Evolutionary conservation across 2,797 vertebrate genomes (phyloP), one percentile per base, ranked within the genome.

Genomic region (Gymnoscopelus braueri): DNA sequence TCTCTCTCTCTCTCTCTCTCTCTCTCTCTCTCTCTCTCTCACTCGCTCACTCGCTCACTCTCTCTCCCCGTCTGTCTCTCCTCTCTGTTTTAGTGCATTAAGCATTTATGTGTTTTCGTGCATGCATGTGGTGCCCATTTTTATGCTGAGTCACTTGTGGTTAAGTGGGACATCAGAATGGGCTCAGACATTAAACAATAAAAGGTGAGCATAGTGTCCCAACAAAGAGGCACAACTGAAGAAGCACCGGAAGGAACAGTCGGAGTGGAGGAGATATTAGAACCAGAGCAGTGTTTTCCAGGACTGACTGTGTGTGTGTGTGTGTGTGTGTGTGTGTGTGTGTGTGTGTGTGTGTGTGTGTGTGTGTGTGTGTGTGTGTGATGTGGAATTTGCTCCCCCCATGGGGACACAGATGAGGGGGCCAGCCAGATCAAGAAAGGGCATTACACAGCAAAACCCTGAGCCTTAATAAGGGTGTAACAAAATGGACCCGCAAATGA

Each of bases 111-210:
- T 53, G 35, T 39, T 60, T 57, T 62, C n/a, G 67, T 26, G 59
- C 7, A 53, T 39, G 32, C 15, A 52, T 11, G 62, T 11, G 44
- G 69, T 14, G 61, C 55, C 52, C 13, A 35, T 7, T 54, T 83
- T 86, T 84, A 58, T 88, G 89, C 88, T 89, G 87, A 91, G 83
- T 90, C 85, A 85, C 80, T 70, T 74, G 76, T 83, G 83, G 83
- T 83, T 70, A 86, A 78, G 53, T 53, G 52, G 29, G 62, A 80
- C 57, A 6, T 19, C 14, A 51, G 49, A 71, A 85, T 83, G 82
- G 78, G 85, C 68, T 78, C 74, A 81, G 29, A n/a, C 53, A 44
- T 1, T 23, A 55, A 32, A 47, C 49, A 14, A 12, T 15, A 3
- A 5, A 10, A 3, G 64, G 54, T 78, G 69, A 84, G 65, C 65